Base-by-base conservation (phyloP, 2,797 vertebrate genomes). In the Hippoglossus hippoglossus region DNA sequence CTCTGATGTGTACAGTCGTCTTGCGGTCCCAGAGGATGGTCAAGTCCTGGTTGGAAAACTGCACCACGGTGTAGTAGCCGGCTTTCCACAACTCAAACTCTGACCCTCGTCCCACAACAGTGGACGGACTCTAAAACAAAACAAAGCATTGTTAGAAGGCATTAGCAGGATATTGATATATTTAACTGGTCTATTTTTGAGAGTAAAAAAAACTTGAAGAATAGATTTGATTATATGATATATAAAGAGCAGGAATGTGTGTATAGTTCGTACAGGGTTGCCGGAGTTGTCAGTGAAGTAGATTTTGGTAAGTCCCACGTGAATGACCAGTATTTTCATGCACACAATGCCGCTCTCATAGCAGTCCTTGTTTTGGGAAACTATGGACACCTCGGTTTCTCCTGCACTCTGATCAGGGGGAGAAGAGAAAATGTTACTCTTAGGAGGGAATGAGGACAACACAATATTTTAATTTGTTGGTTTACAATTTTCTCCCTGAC, bases 291-390 rank as follows among this genome's bases (percentile, higher is more conserved):
- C 97, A 41, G 88, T 97, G 87, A 99, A 96, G 93, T 97, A 96
- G 94, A 99, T 97, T 86, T 97, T 97, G 83, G 95, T 96, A 51
- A 96, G 95, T 63, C 96, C 97, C 92, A 98, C 92, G 57, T 97
- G 96, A 91, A 99, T 96, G 79, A 98, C 95, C 92, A 99, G 92
- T 88, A 95, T 95, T 94, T 98, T 99, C 59, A 97, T 98, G 81
- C 98, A 99, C 81, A 99, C 95, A 85, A 99, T 99, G 67, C 97
- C 96, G 28, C 98, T 99, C 91, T 99, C 98, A 91, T 98, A 99
- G 92, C 98, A 99, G 90, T 98, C 98, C 91, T 96, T 98, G 92
- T 99, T 99, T 92, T 98, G 97, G 68, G 97, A 92, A 80, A 97
- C 96, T 91, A 99, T 92, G 84, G 97, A 97, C 81, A 98, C 85